A percentile compares a stretch with the other conserved stretches of the same genome.
phyloP scores from a whole-genome alignment of 2,888 invertebrate genomes.

The Diadromus collaris region DNA sequence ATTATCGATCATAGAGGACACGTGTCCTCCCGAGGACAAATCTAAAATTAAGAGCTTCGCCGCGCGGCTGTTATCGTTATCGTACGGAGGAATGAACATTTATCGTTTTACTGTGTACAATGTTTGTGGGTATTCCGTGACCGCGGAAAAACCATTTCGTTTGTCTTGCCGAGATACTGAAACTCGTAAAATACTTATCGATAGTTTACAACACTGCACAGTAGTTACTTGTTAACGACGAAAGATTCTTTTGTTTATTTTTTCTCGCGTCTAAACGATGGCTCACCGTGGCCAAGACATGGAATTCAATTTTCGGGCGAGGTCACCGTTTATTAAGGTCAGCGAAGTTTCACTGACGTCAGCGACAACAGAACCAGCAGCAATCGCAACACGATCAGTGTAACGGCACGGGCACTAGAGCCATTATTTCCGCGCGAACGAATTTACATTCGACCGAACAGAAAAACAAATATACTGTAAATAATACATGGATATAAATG shows the following conservation, averaged over 20 bases:
- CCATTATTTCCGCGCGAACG: slow-evolving; percentile 13
- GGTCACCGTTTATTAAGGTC: slow-evolving; percentile 29
- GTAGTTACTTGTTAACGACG: slow-evolving; percentile 10
- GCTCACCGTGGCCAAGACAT: slow-evolving; percentile 10
- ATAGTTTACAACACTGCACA: slow-evolving; percentile 5
- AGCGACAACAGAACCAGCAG: neutral
- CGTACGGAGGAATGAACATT: slow-evolving; percentile 4
- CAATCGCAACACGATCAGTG: slow-evolving; percentile 2
- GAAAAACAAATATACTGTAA: slow-evolving; percentile 1
- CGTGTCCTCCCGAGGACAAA: neutral
- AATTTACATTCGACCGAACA: slow-evolving; percentile 1
- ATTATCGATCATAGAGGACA: neutral
- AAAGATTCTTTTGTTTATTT: slow-evolving; percentile 9
- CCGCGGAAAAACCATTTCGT: neutral
- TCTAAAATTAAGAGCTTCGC: slow-evolving; percentile 12
- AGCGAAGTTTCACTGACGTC: slow-evolving; percentile 23
- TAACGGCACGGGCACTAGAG: slow-evolving; percentile 4
- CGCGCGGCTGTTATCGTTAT: slow-evolving; percentile 6
- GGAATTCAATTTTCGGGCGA: slow-evolving; percentile 26
- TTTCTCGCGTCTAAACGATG: slow-evolving; percentile 8
- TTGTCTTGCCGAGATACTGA: neutral
- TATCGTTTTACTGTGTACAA: neutral
- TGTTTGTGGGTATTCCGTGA: neutral
- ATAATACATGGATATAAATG: neutral
- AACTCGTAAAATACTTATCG: neutral